Conservation (phyloP, 1,140 invertebrate genomes). For the Ptiloglossa arizonensis region DNA sequence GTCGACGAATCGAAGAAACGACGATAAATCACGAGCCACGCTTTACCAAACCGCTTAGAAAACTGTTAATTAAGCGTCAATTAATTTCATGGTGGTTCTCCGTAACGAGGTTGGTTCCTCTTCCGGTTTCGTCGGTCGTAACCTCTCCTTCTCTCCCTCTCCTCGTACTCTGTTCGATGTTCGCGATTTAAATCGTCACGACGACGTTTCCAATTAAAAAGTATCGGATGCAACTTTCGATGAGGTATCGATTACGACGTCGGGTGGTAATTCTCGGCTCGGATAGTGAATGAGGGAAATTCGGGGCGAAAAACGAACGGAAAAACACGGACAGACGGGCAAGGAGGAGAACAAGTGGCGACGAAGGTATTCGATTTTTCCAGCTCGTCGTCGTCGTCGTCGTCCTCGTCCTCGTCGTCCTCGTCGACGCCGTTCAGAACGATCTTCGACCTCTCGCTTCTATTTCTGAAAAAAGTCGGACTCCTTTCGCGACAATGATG, state of each 20-base stretch:
- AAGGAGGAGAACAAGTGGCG: neutral
- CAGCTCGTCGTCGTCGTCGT: neutral
- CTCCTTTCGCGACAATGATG: neutral
- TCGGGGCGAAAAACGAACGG: neutral
- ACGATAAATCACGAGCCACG: neutral
- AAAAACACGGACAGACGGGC: neutral
- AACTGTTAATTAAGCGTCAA: conserved; percentile 27
- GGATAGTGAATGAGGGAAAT: conserved; percentile 14
- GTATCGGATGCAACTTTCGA: conserved; percentile 50
- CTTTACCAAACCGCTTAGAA: conserved; percentile 18
- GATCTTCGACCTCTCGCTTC: neutral
- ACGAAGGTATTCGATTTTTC: neutral
- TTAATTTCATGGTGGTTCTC: neutral
- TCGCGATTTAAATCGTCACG: conserved; percentile 42
- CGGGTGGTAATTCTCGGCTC: neutral
- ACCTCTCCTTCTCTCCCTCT: too few species aligned
- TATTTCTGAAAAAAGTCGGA: too few species aligned
- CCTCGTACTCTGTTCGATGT: too few species aligned
- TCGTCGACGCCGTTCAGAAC: neutral
- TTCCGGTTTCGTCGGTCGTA: conserved; percentile 38
- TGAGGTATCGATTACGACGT: conserved; percentile 34
- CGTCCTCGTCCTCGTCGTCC: too few species aligned
- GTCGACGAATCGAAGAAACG: neutral
- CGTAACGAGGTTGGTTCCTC: conserved; percentile 6
- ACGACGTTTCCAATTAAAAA: conserved; percentile 57